phyloP scores from a whole-genome alignment of 2,113 vertebrate genomes.

The Grallaria varia region DNA sequence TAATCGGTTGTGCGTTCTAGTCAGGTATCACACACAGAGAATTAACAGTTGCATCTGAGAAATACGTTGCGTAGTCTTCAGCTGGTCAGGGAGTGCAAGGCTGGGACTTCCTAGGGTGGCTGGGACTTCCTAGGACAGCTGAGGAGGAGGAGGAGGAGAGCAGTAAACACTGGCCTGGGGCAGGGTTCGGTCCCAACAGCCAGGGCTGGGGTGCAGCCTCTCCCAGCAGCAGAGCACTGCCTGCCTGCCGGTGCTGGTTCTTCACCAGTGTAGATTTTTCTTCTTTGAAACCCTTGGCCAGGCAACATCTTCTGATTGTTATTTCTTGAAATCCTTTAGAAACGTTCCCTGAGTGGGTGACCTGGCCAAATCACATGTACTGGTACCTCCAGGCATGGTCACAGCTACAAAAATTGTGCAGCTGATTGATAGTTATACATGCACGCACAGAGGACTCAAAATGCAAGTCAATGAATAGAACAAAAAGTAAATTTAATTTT shows the following conservation, averaged over 20 bases:
- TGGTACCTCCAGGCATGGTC: background rate
- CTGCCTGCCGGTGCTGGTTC: background rate
- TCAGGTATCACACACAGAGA: background rate
- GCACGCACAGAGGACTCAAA: background rate
- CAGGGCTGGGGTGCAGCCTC: background rate
- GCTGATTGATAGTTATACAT: background rate
- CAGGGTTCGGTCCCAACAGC: background rate
- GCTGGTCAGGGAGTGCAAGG: fast-evolving
- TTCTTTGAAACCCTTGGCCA: background rate
- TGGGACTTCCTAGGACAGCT: background rate
- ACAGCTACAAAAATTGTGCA: background rate
- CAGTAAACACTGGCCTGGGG: background rate
- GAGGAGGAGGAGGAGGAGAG: background rate
- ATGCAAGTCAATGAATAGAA: background rate
- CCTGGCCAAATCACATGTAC: background rate
- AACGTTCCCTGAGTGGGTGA: background rate
- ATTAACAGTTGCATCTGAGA: background rate
- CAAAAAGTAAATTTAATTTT: background rate
- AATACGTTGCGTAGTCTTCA: background rate
- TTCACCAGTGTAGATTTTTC: background rate
- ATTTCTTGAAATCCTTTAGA: background rate
- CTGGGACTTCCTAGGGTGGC: background rate
- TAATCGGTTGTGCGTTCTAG: background rate
- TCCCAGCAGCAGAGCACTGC: background rate
- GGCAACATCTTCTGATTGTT: background rate